phyloP scores from a whole-genome alignment of 2,797 vertebrate species.

The Pitangus sulphuratus region DNA sequence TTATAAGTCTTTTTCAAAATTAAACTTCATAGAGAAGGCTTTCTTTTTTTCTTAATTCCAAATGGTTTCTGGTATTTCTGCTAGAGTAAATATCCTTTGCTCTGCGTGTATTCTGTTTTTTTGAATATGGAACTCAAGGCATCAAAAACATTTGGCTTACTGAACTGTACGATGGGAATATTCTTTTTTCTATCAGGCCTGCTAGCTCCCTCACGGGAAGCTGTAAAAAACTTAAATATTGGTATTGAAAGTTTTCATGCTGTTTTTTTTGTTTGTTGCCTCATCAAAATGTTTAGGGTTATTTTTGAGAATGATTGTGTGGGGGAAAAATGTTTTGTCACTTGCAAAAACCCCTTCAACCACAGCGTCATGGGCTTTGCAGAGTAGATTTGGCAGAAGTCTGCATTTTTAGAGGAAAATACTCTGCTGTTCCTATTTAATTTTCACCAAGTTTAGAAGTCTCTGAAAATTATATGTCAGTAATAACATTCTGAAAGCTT shows the following conservation, averaged over 20 bases:
- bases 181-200: not conserved
- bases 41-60: not conserved
- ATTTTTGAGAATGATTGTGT: not conserved
- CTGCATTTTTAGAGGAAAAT: not conserved
- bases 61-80: constrained; percentile 5
- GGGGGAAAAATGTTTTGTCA: not conserved
- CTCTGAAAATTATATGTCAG: not conserved
- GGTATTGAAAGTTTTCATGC: not conserved
- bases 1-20: not conserved
- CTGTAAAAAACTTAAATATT: not conserved
- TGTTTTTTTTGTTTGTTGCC: not conserved
- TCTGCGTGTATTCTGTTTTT: not conserved
- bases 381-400: not conserved
- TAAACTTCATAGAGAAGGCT: not conserved
- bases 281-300: not conserved
- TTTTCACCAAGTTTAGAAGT: not conserved
- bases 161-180: not conserved
- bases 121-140: not conserved
- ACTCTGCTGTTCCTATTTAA: not conserved
- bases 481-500: not conserved
- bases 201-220: not conserved
- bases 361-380: not conserved
- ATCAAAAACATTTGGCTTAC: not conserved
- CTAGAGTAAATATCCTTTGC: constrained; percentile 3
- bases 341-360: not conserved